phyloP scores from a whole-genome alignment of 2,113 vertebrate species.

The Melanocharis versteri region DNA sequence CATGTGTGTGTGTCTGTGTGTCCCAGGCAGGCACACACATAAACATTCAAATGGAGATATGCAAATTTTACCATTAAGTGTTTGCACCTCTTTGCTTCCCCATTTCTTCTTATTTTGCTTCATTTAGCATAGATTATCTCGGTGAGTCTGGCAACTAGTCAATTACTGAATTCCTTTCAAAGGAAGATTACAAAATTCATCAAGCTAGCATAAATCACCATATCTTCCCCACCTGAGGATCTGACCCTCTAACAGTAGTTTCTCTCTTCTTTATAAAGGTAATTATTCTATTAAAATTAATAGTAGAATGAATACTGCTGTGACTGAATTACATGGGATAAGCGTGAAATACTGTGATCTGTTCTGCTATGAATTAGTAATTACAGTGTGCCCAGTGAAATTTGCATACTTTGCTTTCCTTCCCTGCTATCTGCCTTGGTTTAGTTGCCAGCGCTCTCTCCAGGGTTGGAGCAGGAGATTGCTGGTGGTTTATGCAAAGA shows the following conservation, averaged over 20 bases:
- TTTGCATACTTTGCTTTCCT: background rate
- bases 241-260: constrained; percentile 5
- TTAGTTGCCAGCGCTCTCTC: background rate
- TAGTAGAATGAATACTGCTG: constrained; percentile 39
- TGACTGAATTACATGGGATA: constrained; percentile 44
- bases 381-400: background rate
- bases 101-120: constrained; percentile 17
- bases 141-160: background rate
- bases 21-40: background rate
- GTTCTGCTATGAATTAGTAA: constrained; percentile 41
- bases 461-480: background rate
- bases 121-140: constrained; percentile 2
- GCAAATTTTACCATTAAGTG: background rate
- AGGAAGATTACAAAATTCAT: constrained; percentile 13
- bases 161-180: constrained; percentile 19
- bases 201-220: constrained; percentile 18
- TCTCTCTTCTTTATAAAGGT: constrained; percentile 43
- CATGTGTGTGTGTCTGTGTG: background rate
- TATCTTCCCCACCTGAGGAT: constrained; percentile 49
- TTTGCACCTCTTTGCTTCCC: background rate
- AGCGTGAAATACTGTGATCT: constrained; percentile 47
- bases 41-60: background rate
- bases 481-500: background rate
- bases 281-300: constrained; percentile 62
- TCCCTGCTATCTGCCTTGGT: background rate